Evolutionary conservation across 2,797 vertebrate genomes (phyloP).

Genomic region (Pempheris klunzingeri): DNA sequence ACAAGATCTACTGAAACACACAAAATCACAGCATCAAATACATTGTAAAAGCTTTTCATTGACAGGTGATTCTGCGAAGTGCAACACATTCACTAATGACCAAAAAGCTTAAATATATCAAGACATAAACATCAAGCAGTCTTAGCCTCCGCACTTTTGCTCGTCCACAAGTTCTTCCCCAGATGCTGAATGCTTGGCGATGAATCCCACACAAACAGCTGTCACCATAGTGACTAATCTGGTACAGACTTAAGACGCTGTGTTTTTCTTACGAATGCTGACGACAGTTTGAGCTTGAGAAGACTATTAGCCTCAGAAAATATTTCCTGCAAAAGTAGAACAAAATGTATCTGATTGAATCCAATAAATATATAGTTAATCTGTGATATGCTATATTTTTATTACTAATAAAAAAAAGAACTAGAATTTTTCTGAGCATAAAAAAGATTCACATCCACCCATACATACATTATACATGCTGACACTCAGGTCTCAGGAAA

Average conservation of each 20-base stretch:
- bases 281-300: conserved; percentile 17
- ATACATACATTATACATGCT: conserved; percentile 21
- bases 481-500: conserved; percentile 17
- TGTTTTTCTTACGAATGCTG: conserved; percentile 24
- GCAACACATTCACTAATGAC: conserved; percentile 10
- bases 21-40: conserved; percentile 1
- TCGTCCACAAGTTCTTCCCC: conserved; percentile 41
- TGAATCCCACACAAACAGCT: conserved; percentile 55
- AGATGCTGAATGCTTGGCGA: conserved; percentile 51
- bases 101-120: conserved; percentile 14
- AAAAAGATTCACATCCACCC: conserved; percentile 13
- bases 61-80: conserved; percentile 26
- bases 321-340: conserved; percentile 20
- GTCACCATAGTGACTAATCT: conserved; percentile 53
- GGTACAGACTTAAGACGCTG: conserved; percentile 46
- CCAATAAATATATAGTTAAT: conserved; percentile 3
- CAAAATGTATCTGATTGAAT: conserved; percentile 2
- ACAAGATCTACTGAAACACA: neutral
- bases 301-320: conserved; percentile 16
- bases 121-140: conserved; percentile 6
- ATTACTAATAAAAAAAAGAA: neutral
- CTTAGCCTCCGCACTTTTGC: conserved; percentile 19
- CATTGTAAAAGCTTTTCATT: conserved; percentile 4
- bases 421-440: neutral
- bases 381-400: neutral